phyloP scores from a whole-genome alignment of 2,888 invertebrate species.

The Cepaea hortensis region DNA sequence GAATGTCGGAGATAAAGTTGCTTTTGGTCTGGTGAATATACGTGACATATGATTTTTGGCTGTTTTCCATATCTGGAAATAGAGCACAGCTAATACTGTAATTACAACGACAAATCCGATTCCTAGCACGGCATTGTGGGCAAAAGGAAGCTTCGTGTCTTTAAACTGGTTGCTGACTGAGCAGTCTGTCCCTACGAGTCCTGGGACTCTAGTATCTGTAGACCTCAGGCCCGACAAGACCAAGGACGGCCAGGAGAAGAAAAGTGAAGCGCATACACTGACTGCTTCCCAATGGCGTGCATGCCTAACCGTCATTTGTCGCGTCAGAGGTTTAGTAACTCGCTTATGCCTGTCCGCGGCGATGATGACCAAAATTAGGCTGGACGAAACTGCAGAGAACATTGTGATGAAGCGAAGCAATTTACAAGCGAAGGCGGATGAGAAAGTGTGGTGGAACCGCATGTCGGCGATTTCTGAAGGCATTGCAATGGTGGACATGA shows the following conservation, averaged over 20 bases:
- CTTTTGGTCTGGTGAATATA: constrained; percentile 12
- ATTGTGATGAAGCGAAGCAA: constrained; percentile 50
- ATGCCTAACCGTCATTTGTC: constrained; percentile 45
- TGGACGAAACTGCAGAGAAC: constrained; percentile 48
- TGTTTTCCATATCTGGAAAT: constrained; percentile 45
- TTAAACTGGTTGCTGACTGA: constrained; percentile 45
- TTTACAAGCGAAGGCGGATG: constrained; percentile 47
- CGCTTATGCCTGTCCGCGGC: constrained; percentile 51
- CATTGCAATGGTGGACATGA: constrained; percentile 51
- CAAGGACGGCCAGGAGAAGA: constrained; percentile 43
- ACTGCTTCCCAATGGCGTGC: constrained; percentile 37
- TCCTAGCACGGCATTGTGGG: constrained; percentile 31
- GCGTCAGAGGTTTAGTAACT: constrained; percentile 44
- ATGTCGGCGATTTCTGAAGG: constrained; percentile 54
- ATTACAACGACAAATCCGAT: constrained; percentile 36
- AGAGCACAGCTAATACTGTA: constrained; percentile 15
- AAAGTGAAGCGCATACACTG: constrained; percentile 21
- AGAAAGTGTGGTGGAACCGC: constrained; percentile 48
- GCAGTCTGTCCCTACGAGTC: constrained; percentile 42
- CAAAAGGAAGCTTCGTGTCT: constrained; percentile 33
- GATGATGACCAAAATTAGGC: constrained; percentile 48
- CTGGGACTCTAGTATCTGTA: constrained; percentile 24
- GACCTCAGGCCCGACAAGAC: constrained; percentile 44
- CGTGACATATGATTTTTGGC: constrained; percentile 16
- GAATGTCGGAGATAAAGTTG: not conserved